Percentiles rank a stretch among this genome's conserved stretches.
phyloP scores from a whole-genome alignment of 1,140 invertebrate genomes.

The Zaprionus taronus region DNA sequence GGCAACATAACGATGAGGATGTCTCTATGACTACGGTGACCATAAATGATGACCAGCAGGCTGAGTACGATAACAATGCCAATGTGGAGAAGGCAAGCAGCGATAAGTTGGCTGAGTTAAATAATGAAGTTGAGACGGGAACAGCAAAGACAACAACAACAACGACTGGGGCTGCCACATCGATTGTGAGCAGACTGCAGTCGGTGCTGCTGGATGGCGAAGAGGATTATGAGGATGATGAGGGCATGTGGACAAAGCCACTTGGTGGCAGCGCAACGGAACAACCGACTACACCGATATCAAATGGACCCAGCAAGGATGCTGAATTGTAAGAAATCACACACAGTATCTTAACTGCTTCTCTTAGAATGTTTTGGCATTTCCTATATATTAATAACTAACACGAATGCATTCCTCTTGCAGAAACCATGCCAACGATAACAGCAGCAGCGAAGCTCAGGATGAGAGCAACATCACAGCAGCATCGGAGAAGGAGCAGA shows the following conservation, averaged over 20 bases:
- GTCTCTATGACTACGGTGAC: slow-evolving; percentile 25
- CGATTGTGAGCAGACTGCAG: slow-evolving; percentile 71
- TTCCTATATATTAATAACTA: not conserved
- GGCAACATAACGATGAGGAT: slow-evolving; percentile 33
- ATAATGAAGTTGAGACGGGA: slow-evolving; percentile 29
- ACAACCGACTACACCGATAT: slow-evolving; percentile 42
- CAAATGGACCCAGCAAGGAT: slow-evolving; percentile 67
- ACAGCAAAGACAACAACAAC: slow-evolving; percentile 12
- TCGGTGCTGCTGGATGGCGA: slow-evolving; percentile 74
- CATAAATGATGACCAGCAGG: slow-evolving; percentile 55
- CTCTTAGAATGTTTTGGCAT: not conserved
- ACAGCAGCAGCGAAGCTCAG: slow-evolving; percentile 53
- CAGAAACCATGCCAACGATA: slow-evolving; percentile 71
- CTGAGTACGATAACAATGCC: slow-evolving; percentile 81
- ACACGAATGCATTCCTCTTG: not conserved
- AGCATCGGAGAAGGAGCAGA: slow-evolving; percentile 55
- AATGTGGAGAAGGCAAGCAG: slow-evolving; percentile 75
- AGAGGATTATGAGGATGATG: slow-evolving; percentile 80
- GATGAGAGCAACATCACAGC: slow-evolving; percentile 49
- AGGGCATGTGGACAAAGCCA: slow-evolving; percentile 83
- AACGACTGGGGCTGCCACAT: slow-evolving; percentile 38
- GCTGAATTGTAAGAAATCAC: slow-evolving; percentile 66
- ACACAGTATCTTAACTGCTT: not conserved
- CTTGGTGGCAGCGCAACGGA: slow-evolving; percentile 54
- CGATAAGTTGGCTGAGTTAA: slow-evolving; percentile 53